phyloP scores from a whole-genome alignment of 1,140 invertebrate species.

The Heterodera schachtii region DNA sequence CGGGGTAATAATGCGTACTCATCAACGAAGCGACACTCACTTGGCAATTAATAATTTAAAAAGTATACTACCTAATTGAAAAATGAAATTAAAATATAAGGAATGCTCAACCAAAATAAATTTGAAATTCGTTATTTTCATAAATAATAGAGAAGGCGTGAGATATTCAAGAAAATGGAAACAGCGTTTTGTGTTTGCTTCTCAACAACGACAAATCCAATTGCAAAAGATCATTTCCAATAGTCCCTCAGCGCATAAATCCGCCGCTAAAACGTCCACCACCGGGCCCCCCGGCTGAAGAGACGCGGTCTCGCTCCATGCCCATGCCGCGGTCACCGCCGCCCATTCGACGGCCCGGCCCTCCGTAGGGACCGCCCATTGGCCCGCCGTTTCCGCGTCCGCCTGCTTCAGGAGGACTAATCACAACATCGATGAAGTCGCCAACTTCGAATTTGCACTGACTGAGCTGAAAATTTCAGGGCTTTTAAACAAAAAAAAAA shows the following conservation, averaged over 20 bases:
- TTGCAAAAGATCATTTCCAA: background rate
- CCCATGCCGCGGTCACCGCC: constrained; percentile 36
- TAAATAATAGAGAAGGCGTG: too few relatives aligned
- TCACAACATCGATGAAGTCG: constrained; percentile 95
- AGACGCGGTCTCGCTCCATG: constrained; percentile 17
- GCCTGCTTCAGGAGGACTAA: constrained; percentile 76
- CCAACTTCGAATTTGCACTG: constrained; percentile 84
- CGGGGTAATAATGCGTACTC: constrained; percentile 28
- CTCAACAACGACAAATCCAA: background rate
- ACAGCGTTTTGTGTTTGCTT: background rate
- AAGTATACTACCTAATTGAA: background rate
- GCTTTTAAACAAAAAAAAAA: background rate
- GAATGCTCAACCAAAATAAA: too few relatives aligned
- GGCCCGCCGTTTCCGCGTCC: constrained; percentile 28
- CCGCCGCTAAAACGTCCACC: background rate
- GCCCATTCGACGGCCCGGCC: constrained; percentile 35
- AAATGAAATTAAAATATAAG: background rate
- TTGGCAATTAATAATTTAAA: background rate
- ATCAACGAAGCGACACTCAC: background rate
- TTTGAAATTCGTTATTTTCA: too few relatives aligned
- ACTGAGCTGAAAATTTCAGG: constrained; percentile 70
- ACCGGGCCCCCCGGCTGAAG: constrained; percentile 2
- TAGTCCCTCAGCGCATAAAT: constrained; percentile 4
- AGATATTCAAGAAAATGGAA: background rate
- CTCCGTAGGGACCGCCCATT: background rate